Percentiles rank a stretch among this genome's conserved stretches.
Evolutionary conservation across 2,797 vertebrate species (phyloP).

Genomic region (Phrynocephalus guinanensis): DNA sequence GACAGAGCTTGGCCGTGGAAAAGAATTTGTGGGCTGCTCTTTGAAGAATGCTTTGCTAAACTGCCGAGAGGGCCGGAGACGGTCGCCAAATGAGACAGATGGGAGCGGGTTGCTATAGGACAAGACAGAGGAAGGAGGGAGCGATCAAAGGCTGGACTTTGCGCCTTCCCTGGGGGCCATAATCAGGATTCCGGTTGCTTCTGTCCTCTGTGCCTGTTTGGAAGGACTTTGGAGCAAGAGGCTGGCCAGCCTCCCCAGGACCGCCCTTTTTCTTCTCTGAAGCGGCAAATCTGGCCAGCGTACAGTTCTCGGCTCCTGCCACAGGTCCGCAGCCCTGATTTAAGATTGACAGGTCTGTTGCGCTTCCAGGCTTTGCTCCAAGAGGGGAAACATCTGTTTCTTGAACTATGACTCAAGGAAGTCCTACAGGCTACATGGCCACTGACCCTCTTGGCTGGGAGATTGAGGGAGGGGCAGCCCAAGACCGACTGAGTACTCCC

Average conservation of each 20-base stretch:
- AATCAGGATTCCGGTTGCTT: background rate
- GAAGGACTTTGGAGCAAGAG: background rate
- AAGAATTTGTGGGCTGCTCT: slow-evolving; percentile 3
- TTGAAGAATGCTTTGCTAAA: slow-evolving; percentile 20
- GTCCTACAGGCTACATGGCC: too few species aligned
- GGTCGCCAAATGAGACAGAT: slow-evolving; percentile 8
- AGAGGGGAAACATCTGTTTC: too few species aligned
- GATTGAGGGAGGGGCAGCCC: too few species aligned
- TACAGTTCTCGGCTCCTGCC: slow-evolving; percentile 31
- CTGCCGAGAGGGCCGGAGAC: background rate
- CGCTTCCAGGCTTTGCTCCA: slow-evolving; percentile 37
- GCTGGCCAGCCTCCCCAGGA: background rate
- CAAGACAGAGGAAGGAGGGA: background rate
- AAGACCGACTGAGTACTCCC: too few species aligned
- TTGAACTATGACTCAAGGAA: too few species aligned
- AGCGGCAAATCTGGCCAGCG: background rate
- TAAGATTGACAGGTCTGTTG: slow-evolving; percentile 8
- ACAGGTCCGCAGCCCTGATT: slow-evolving; percentile 60
- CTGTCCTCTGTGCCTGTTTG: background rate
- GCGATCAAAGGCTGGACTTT: background rate
- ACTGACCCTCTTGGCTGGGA: too few species aligned
- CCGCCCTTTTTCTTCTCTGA: too few species aligned
- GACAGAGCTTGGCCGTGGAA: slow-evolving; percentile 18
- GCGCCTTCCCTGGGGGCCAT: background rate
- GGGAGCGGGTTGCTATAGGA: background rate